phyloP scores from a whole-genome alignment of 2,113 vertebrate species.

The Chunga burmeisteri region DNA sequence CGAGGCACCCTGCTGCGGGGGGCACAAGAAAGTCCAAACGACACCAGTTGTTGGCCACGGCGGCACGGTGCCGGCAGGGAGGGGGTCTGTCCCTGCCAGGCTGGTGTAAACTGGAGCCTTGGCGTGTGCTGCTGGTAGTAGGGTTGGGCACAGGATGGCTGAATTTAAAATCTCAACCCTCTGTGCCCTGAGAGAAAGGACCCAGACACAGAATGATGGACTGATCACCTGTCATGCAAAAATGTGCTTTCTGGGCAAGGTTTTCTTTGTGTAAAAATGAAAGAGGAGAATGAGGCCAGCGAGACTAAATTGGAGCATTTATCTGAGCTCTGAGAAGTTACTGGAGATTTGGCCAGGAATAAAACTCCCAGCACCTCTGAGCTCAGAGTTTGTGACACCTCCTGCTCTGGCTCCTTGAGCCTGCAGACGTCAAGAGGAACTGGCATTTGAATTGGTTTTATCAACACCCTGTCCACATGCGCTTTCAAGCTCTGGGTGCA shows the following conservation, averaged over 20 bases:
- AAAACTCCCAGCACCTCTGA: background rate
- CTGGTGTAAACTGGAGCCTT: background rate
- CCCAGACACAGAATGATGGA: background rate
- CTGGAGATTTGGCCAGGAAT: background rate
- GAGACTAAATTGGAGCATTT: background rate
- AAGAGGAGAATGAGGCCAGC: background rate
- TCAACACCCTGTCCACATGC: accelerated
- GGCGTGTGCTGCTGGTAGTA: background rate
- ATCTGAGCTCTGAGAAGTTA: background rate
- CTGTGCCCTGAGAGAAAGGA: background rate
- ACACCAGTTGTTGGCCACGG: background rate
- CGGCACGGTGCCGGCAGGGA: accelerated
- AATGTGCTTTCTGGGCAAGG: background rate
- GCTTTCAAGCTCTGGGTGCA: background rate
- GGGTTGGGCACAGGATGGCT: background rate
- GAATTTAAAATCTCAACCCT: background rate
- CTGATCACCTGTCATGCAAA: background rate
- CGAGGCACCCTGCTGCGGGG: background rate
- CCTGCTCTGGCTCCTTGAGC: background rate
- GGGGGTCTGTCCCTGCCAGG: accelerated
- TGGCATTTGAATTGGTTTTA: background rate
- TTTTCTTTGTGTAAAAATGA: background rate
- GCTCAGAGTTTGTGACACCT: background rate
- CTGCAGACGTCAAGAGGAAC: background rate
- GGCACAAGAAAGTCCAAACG: background rate